phyloP scores from a whole-genome alignment of 2,113 vertebrate species.

The Ramphastos sulfuratus region DNA sequence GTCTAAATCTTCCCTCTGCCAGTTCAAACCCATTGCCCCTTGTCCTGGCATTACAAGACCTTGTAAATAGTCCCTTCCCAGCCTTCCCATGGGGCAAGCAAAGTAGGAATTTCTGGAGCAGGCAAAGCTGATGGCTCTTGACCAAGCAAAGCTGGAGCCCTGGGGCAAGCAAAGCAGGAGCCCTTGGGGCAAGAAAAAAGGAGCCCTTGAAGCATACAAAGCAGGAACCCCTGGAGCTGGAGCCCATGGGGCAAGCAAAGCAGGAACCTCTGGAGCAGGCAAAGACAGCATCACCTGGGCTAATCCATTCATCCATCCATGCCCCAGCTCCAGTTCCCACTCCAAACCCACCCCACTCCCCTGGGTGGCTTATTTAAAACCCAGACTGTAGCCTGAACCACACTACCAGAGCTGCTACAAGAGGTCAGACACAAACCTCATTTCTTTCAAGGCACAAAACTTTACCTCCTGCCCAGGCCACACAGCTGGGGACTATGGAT shows the following conservation, averaged over 20 bases:
- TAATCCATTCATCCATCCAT: neutral
- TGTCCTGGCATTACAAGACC: too few relatives aligned
- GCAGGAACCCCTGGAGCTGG: neutral
- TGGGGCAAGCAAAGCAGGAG: neutral
- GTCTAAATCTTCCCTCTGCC: too few relatives aligned
- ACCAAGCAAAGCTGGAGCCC: too few relatives aligned
- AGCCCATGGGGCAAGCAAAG: neutral
- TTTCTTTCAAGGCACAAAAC: neutral
- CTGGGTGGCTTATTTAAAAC: neutral
- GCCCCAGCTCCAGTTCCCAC: neutral
- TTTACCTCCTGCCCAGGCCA: neutral
- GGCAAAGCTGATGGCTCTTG: neutral
- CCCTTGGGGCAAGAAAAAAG: neutral
- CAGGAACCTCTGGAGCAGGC: neutral
- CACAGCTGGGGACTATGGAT: neutral
- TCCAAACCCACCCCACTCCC: accelerated
- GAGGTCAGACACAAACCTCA: neutral
- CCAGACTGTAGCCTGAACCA: neutral
- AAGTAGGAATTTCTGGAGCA: neutral
- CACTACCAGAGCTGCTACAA: neutral
- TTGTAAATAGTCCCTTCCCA: too few relatives aligned
- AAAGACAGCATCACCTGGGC: neutral
- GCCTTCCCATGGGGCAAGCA: neutral
- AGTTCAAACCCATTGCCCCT: too few relatives aligned
- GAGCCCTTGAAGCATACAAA: too few relatives aligned